Percentiles rank a stretch among this genome's conserved stretches.
phyloP scores from a whole-genome alignment of 2,113 vertebrate species.

The zebrafish (Danio rerio) region GRCz12tu NC_133193.1:32441001-32441500 shows the following conservation, averaged over 20 bases:
- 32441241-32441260: background rate
- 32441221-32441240: background rate
- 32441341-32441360: conserved; percentile 97
- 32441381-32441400: conserved; percentile 97
- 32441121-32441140: too few species aligned
- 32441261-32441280: background rate
- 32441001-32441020: too few species aligned
- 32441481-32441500: conserved; percentile 28
- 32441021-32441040: too few species aligned
- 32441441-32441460: conserved; percentile 99
- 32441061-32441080: too few species aligned
- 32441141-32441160: too few species aligned
- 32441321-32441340: conserved; percentile 97
- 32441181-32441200: background rate
- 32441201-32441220: background rate
- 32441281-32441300: background rate
- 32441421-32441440: conserved; percentile 98
- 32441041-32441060: too few species aligned
- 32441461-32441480: conserved; percentile 95
- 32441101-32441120: too few species aligned
- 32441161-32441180: background rate
- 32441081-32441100: too few species aligned
- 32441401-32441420: conserved; percentile 88
- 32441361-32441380: conserved; percentile 99
- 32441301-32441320: conserved; percentile 84